Evolutionary conservation across 2,888 invertebrate species (phyloP).

Genomic region (Thumatha senex): DNA sequence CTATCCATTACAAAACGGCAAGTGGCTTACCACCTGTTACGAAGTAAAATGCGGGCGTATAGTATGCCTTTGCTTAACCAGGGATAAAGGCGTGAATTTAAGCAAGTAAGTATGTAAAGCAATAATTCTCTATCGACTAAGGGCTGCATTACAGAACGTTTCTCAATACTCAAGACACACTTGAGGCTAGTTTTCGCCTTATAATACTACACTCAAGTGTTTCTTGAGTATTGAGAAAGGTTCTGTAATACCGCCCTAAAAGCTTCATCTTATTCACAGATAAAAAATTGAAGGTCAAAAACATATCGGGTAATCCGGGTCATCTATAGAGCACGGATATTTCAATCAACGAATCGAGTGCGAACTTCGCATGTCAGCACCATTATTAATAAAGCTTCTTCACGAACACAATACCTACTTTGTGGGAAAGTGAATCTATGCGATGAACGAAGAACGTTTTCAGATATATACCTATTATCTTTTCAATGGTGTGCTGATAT

Average conservation of each 20-base stretch:
- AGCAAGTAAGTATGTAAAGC: too few relatives aligned
- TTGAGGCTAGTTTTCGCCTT: too few relatives aligned
- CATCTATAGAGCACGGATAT: background rate
- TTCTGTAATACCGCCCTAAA: background rate
- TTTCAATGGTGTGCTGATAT: background rate
- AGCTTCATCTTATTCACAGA: background rate
- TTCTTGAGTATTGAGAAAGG: too few relatives aligned
- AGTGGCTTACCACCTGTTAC: too few relatives aligned
- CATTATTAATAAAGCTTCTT: constrained; percentile 1
- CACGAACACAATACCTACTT: background rate
- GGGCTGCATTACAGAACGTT: too few relatives aligned
- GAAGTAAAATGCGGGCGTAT: too few relatives aligned
- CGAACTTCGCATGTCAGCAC: background rate
- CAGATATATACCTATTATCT: background rate
- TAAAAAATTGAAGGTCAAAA: background rate
- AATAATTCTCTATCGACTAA: too few relatives aligned
- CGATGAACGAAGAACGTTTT: background rate
- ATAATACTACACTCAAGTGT: too few relatives aligned
- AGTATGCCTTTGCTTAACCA: too few relatives aligned
- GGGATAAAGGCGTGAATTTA: too few relatives aligned
- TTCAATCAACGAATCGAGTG: background rate
- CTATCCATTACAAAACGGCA: too few relatives aligned
- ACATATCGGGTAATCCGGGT: background rate
- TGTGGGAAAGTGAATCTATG: background rate
- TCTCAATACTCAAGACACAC: too few relatives aligned